A percentile compares a stretch with the other conserved stretches of the same genome.
Conservation (phyloP, 35 echinoderm and acorn worm species). For the Apostichopus parvimensis region DNA sequence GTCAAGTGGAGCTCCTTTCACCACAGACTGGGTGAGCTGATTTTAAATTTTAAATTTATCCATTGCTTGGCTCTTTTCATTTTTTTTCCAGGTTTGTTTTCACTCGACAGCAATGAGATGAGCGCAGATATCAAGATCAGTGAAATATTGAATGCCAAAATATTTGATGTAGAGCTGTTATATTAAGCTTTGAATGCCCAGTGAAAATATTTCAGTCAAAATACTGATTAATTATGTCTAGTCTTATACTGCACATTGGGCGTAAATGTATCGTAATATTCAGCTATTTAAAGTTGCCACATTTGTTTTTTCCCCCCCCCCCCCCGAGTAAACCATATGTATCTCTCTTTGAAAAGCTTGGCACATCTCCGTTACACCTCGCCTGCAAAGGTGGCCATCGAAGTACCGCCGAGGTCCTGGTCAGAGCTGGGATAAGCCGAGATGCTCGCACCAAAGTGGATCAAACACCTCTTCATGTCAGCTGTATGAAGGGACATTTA, state of each 20-base stretch:
- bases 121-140: neutral
- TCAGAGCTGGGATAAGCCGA: slow-evolving; percentile 87
- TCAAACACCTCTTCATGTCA: slow-evolving; percentile 92
- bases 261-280: too few species aligned
- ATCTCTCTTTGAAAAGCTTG: slow-evolving; percentile 63
- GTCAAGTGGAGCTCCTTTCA: slow-evolving; percentile 96
- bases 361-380: slow-evolving; percentile 89
- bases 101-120: neutral
- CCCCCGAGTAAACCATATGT: neutral
- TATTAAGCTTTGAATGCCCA: too few species aligned
- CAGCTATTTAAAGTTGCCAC: too few species aligned
- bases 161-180: too few species aligned
- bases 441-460: slow-evolving; percentile 99
- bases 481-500: slow-evolving; percentile 78
- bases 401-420: slow-evolving; percentile 79
- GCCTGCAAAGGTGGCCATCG: slow-evolving; percentile 86
- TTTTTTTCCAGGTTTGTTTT: neutral
- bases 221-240: too few species aligned
- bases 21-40: slow-evolving; percentile 86
- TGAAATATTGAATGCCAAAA: neutral
- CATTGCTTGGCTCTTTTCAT: neutral
- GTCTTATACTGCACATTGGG: too few species aligned
- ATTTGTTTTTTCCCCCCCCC: neutral
- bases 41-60: neutral
- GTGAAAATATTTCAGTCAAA: too few species aligned